Base-by-base conservation (phyloP, 1,140 invertebrate genomes). In the Tribolium castaneum region DNA sequence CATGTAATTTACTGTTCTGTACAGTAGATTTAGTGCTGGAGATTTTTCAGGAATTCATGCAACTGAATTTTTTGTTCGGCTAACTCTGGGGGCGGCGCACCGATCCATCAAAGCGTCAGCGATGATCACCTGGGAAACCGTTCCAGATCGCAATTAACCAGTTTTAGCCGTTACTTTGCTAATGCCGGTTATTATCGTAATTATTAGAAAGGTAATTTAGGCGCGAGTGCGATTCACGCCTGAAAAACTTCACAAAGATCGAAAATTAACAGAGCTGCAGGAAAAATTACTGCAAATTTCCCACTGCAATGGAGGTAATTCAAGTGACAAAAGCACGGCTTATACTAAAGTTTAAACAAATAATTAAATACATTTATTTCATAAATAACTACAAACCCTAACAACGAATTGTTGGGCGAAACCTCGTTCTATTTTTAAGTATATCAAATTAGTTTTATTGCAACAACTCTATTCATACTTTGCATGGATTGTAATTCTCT, bases 51-150 rank as follows among this genome's bases (percentile, higher is more conserved):
- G 54, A 59, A 59, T 66, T 66, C 59, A 35, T 13, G 30, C 30
- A 66, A 66, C 14, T 34, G 25, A 12, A 35, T 35, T 35, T 66
- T 66, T 66, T 66, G 25, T 66, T 35, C 30, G 59, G 51, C 1
- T 30, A 12, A 66, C 12, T 34, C 19, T 35, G 59, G 59, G 30
- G 59, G 59, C 30, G 59, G 59, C 10, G 10, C 25, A 30, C 22
- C 59, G 30, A 66, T 66, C 59, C 30, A 66, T 66, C 59, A 66
- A 59, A 59, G 54, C 54, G 54, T 59, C 54, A 25, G 16, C 19
- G 10, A 25, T 66, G 25, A 66, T 66, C 30, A 66, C 59, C 59
- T 66, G 59, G 59, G 59, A 66, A 35, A 66, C 59, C 59, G 25
- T 12, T 45, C 30, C 2, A 59, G 54, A 25, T n/a, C 6, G 14